These are phyloP conservation scores for Paralichthys olivaceus DNA, from an alignment of 2,113 vertebrate species.

Conservation along the genomic window DNA sequence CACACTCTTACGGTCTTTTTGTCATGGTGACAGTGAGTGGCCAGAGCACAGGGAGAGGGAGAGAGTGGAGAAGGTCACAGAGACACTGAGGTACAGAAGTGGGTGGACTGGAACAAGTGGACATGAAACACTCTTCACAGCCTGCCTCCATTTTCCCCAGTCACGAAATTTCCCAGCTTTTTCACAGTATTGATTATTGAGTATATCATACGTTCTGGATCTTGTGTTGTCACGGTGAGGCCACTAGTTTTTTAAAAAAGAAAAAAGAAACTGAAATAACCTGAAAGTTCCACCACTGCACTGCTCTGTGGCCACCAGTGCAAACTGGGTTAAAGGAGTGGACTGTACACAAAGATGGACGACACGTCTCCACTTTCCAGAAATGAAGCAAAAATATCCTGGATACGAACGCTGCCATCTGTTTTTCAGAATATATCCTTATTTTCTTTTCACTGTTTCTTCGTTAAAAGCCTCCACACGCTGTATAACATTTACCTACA, in stretches of 20 bases:
- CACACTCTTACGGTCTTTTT: slow-evolving; percentile 27
- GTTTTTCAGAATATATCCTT: too few relatives aligned
- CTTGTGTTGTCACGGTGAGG: not conserved
- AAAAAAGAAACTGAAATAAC: not conserved
- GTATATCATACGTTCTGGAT: not conserved
- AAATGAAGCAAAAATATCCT: too few relatives aligned
- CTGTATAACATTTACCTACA: not conserved
- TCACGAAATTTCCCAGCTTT: slow-evolving; percentile 6
- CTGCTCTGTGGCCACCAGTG: not conserved
- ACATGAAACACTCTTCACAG: slow-evolving; percentile 11
- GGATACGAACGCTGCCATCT: too few relatives aligned
- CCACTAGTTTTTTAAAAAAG: not conserved
- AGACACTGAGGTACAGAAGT: slow-evolving; percentile 20
- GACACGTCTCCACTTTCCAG: too few relatives aligned
- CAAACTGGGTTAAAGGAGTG: not conserved
- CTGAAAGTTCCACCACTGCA: not conserved
- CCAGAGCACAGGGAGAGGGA: slow-evolving; percentile 1
- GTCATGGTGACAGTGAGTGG: slow-evolving; percentile 27
- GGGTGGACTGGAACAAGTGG: slow-evolving; percentile 6
- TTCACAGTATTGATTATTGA: slow-evolving; percentile 4
- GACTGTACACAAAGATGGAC: not conserved
- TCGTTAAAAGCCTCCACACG: not conserved
- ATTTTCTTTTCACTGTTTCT: too few relatives aligned
- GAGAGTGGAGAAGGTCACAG: slow-evolving; percentile 34
- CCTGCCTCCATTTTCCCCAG: not conserved